Evolutionary conservation across 2,797 vertebrate genomes (phyloP), one percentile per base, ranked within the genome.

Genomic region (Helicolenus hilgendorfi): DNA sequence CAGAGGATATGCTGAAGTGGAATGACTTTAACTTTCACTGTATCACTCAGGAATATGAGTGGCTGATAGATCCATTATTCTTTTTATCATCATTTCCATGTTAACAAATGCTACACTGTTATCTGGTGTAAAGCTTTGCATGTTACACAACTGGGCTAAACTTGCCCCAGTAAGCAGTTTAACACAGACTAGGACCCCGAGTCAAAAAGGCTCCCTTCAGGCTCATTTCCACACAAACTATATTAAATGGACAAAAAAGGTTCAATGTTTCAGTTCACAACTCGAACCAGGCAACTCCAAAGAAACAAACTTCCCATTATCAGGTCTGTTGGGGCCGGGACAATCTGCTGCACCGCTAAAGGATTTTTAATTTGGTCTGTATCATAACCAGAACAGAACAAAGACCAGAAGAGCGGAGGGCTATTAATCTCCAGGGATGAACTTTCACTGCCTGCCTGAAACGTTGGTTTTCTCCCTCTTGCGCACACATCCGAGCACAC

Each of bases 361-460:
- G 72, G 87, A 85, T 93, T 96, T 96, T 95, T 95, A 95, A 97
- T 96, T 96, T 91, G 92, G 49, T 95, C 90, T 92, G 89, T 89
- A 93, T 93, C 88, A 85, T 81, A 93, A 86, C 89, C 90, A 93
- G 82, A 88, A 84, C 81, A 85, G 79, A 88, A 91, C 84, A 91
- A 80, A 88, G 72, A 87, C 14, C 77, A 92, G 89, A 87, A 11
- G 72, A 83, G 84, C 81, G 45, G 67, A 73, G 62, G 58, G 85
- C 89, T 83, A 94, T 95, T 93, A 92, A 95, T 96, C 94, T 95
- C 86, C 65, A 87, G 62, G 49, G 87, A 80, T 91, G 84, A 93
- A 94, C 92, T 94, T 94, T 93, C 85, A 74, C 75, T 31, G 86
- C 41, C 29, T 80, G 83, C 76, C 74, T 36, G 56, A 91, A 89